Conservation (phyloP, 2,797 vertebrate species). For the Todus mexicanus region DNA sequence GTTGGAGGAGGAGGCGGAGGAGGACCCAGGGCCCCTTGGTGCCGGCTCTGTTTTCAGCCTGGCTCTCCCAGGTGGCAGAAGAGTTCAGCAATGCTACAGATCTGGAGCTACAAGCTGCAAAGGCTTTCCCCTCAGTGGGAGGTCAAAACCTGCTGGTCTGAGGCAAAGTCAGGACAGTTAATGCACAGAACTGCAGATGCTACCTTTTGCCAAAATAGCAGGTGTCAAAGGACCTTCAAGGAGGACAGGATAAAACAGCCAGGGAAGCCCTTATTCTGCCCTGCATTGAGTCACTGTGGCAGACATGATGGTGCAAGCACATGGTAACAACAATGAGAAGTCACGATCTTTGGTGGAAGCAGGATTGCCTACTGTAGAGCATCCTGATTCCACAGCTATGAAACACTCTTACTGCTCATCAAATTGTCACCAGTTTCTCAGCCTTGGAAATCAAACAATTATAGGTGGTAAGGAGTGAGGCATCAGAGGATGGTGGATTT, state of each 20-base stretch:
- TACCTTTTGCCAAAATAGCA: not conserved
- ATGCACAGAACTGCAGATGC: not conserved
- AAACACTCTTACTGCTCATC: not conserved
- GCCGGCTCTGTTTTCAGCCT: not conserved
- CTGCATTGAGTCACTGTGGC: fast-evolving
- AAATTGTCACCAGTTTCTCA: not conserved
- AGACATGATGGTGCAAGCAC: not conserved
- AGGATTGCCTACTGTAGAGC: not conserved
- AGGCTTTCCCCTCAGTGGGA: not conserved
- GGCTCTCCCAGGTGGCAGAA: not conserved
- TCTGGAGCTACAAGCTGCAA: not conserved
- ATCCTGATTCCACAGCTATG: not conserved
- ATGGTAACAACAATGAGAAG: fast-evolving
- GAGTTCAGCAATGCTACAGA: not conserved
- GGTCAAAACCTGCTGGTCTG: not conserved
- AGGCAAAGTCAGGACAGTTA: not conserved
- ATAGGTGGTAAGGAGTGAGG: not conserved
- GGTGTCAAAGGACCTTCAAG: not conserved
- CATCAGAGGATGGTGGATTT: not conserved
- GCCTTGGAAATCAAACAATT: not conserved
- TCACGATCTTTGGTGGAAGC: not conserved
- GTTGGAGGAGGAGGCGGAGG: not conserved
- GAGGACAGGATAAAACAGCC: not conserved
- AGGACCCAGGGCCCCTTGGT: not conserved
- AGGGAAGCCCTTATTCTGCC: not conserved